Conservation (phyloP, 2,797 vertebrate species). For the Diplodus sargus region DNA sequence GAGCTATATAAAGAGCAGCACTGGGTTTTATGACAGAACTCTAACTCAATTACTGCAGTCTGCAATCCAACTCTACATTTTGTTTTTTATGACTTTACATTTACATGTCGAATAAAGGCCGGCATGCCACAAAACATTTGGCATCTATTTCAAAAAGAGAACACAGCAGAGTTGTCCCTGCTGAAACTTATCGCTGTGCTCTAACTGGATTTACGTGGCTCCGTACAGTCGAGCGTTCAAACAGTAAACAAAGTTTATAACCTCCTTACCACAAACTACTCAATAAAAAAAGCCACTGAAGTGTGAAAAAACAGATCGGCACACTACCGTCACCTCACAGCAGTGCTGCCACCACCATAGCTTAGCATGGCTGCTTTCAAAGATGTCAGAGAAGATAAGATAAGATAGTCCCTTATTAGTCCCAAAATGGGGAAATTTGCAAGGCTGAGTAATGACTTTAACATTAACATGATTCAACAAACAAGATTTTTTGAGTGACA, state of each 20-base stretch:
- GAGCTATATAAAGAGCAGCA: background rate
- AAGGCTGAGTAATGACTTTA: background rate
- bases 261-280: background rate
- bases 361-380: background rate
- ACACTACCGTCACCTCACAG: background rate
- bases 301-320: background rate
- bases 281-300: slow-evolving; percentile 34
- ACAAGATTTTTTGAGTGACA: background rate
- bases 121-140: background rate
- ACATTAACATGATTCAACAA: background rate
- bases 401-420: no score
- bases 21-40: background rate
- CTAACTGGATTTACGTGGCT: background rate
- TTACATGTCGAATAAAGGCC: background rate
- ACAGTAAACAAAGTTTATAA: slow-evolving; percentile 21
- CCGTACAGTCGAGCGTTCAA: slow-evolving; percentile 3
- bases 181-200: background rate
- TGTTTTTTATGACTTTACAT: background rate
- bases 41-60: background rate
- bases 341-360: background rate
- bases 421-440: no score
- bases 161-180: background rate
- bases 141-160: background rate
- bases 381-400: no score
- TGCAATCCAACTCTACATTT: background rate